A percentile compares a stretch with the other conserved stretches of the same genome.
These are phyloP conservation scores for Zaprionus nigranus DNA, from an alignment of 1,140 invertebrate genomes.

Conservation along the genomic window DNA sequence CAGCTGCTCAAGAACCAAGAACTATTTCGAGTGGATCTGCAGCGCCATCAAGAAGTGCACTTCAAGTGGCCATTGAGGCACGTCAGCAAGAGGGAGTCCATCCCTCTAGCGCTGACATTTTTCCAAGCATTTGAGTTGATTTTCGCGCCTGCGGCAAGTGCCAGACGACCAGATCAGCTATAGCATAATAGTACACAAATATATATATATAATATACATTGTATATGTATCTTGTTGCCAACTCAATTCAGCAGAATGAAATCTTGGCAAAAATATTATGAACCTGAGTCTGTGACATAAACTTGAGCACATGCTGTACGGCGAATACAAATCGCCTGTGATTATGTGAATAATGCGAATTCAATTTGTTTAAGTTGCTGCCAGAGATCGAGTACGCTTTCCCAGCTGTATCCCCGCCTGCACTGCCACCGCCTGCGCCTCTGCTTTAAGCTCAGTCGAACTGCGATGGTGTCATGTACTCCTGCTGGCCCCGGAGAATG, in stretches of 20 bases:
- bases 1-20: conserved; percentile 65
- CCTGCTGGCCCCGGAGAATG: conserved; percentile 33
- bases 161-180: conserved; percentile 36
- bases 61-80: conserved; percentile 55
- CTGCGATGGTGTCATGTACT: conserved; percentile 37
- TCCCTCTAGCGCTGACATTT: conserved; percentile 14
- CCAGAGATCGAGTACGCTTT: conserved; percentile 37
- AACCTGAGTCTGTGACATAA: conserved; percentile 74
- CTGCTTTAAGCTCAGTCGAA: not conserved
- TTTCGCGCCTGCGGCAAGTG: conserved; percentile 43
- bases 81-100: not conserved
- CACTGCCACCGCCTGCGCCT: not conserved
- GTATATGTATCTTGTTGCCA: conserved; percentile 9
- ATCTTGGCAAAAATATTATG: conserved; percentile 50
- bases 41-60: conserved; percentile 24
- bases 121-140: conserved; percentile 21
- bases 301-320: conserved; percentile 72
- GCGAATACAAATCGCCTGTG: conserved; percentile 66
- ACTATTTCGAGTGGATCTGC: conserved; percentile 56
- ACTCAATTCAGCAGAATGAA: conserved; percentile 50
- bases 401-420: not conserved
- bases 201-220: not conserved
- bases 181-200: not conserved
- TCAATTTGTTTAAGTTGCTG: conserved; percentile 76
- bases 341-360: conserved; percentile 79